phyloP scores from a whole-genome alignment of 2,888 invertebrate genomes.

The Lordiphosa fenestrarum region DNA sequence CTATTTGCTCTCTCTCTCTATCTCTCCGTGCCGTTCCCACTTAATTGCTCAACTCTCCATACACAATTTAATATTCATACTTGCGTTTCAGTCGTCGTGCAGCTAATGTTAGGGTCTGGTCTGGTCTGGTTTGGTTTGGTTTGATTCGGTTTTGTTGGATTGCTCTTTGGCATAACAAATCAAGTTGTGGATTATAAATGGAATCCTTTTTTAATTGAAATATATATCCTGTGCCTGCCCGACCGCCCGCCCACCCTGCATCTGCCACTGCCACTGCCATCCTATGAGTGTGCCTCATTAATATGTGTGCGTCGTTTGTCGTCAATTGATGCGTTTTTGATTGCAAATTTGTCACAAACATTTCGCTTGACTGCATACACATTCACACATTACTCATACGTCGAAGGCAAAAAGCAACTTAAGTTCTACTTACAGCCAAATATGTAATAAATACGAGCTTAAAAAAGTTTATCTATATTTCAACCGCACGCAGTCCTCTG shows the following conservation, averaged over 20 bases:
- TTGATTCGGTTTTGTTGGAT: conserved; percentile 31
- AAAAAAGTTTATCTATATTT: conserved; percentile 74
- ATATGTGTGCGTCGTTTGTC: conserved; percentile 9
- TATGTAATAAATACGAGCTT: conserved; percentile 75
- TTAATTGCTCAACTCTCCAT: conserved; percentile 60
- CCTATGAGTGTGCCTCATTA: conserved; percentile 35
- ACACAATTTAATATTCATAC: conserved; percentile 73
- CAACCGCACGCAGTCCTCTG: conserved; percentile 70
- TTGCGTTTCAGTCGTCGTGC: conserved; percentile 65
- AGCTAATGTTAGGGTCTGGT: conserved; percentile 55
- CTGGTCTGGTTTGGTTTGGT: conserved; percentile 5
- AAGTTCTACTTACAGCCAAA: conserved; percentile 75
- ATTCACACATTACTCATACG: conserved; percentile 61
- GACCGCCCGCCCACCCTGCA: too few species aligned
- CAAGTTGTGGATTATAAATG: conserved; percentile 66
- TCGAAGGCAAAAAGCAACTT: conserved; percentile 63
- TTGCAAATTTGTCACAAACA: conserved; percentile 72
- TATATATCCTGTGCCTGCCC: conserved; percentile 37
- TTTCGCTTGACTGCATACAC: conserved; percentile 45
- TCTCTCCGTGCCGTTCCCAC: conserved; percentile 21
- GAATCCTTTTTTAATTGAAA: conserved; percentile 76
- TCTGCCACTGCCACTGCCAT: background rate
- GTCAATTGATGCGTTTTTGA: conserved; percentile 72
- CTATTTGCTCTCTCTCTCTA: conserved; percentile 15
- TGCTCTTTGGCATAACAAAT: conserved; percentile 43